Percentiles rank a stretch among this genome's conserved stretches.
phyloP scores from a whole-genome alignment of 2,113 vertebrate species.

The Ibidorhyncha struthersii region DNA sequence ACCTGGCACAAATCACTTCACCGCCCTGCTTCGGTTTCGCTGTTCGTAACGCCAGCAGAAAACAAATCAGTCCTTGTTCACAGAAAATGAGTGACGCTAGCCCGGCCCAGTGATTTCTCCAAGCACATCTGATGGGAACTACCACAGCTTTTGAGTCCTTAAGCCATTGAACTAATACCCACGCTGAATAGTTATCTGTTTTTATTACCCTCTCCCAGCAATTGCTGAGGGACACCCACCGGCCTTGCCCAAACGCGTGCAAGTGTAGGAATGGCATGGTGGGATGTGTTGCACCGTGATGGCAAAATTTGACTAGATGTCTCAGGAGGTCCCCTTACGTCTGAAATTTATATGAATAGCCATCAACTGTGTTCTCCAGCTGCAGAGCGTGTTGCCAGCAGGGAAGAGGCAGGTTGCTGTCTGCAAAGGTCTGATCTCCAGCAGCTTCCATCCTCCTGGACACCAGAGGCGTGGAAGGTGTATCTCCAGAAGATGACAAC shows the following conservation, averaged over 20 bases:
- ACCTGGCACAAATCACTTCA: conserved; percentile 24
- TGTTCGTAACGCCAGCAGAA: not conserved
- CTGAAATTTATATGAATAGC: not conserved
- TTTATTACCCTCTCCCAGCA: not conserved
- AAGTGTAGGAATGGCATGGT: not conserved
- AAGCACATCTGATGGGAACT: conserved; percentile 1
- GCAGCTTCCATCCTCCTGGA: not conserved
- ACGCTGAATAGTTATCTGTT: accelerated
- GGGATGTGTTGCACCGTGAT: accelerated
- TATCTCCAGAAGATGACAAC: not conserved
- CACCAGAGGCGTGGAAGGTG: not conserved
- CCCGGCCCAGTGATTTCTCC: not conserved
- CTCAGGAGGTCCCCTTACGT: not conserved
- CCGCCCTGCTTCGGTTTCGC: not conserved
- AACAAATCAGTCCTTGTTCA: conserved; percentile 34
- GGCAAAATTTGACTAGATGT: not conserved
- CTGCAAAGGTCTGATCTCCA: not conserved
- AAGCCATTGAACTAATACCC: not conserved
- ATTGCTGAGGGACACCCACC: not conserved
- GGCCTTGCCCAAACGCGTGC: accelerated
- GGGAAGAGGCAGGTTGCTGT: not conserved
- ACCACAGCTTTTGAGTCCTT: not conserved
- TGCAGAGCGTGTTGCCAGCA: not conserved
- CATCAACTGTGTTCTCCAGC: too few species aligned
- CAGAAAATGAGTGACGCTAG: not conserved